Evolutionary conservation across 2,888 invertebrate genomes (phyloP), one percentile per base, ranked within the genome.

Genomic region (Dynastes maya): DNA sequence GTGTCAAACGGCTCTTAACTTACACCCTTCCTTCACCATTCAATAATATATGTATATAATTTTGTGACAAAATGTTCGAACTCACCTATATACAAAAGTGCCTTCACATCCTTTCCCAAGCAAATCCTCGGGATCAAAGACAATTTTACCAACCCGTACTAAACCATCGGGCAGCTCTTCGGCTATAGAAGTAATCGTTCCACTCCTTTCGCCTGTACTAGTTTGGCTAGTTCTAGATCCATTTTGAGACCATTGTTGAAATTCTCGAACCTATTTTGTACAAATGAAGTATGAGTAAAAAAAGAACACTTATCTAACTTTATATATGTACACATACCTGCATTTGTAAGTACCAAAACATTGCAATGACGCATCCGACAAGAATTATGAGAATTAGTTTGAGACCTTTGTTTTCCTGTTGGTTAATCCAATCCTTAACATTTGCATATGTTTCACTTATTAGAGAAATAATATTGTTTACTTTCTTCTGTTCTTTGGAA

Each of bases 31-130:
- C n/a, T n/a, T n/a, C n/a, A n/a, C 11, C 8, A 45, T 11, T 45
- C 45, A 45, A 8, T 11, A 8, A 11, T 11, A 45, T 8, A 22
- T 22, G 22, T 22, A 45, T 8, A 11, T 1, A 45, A 45, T 45
- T 37, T 37, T 5, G 11, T 45, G 8, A 45, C 45, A 45, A 45
- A 8, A 45, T 45, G 11, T 45, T 11, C 2, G 8, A 45, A 11
- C 22, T 45, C 88, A 96, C 95, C 92, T 95, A 88, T 96, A 99
- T 40, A 99, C 99, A 89, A 98, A 97, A 0, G 99, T 99, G 53
- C 99, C 99, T 86, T 99, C 98, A 87, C 99, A 98, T 0, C 99
- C 99, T 88, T 97, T 97, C 0, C 99, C 99, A 5, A 99, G 89
- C 32, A 98, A 93, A 82, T 95, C 92, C 72, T 93, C 92, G 0